Evolutionary conservation across 2,797 vertebrate species (phyloP).

Genomic region (Oryzias sinensis): DNA sequence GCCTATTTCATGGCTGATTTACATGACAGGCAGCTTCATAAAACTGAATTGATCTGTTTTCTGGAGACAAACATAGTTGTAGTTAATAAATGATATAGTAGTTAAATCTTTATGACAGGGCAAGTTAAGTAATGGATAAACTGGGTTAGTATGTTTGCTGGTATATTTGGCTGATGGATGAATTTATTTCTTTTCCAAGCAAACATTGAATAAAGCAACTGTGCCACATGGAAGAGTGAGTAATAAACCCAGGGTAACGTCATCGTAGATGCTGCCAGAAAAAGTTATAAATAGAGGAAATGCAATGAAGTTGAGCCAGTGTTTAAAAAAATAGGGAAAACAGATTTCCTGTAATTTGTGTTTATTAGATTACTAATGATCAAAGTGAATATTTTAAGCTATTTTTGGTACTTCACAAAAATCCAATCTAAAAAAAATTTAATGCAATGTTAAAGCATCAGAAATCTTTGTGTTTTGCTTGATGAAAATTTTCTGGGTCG

Average conservation of each 20-base stretch:
- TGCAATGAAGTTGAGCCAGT: not conserved
- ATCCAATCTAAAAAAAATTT: not conserved
- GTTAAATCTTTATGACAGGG: not conserved
- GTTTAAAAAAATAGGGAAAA: not conserved
- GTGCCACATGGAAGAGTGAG: slow-evolving; percentile 21
- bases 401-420: not conserved
- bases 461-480: slow-evolving; percentile 4
- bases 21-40: slow-evolving; percentile 1
- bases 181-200: slow-evolving; percentile 1
- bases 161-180: not conserved
- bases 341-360: not conserved
- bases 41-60: slow-evolving; percentile 5
- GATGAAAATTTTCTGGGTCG: slow-evolving; percentile 9
- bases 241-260: not conserved
- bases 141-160: not conserved
- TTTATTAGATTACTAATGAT: too few relatives aligned
- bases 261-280: not conserved
- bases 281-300: not conserved
- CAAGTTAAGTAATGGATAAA: not conserved
- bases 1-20: slow-evolving; percentile 1
- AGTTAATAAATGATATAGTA: not conserved
- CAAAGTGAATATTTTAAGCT: too few relatives aligned
- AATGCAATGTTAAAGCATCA: not conserved
- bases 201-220: slow-evolving; percentile 33
- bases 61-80: too few relatives aligned